A percentile compares a stretch with the other conserved stretches of the same genome.
Evolutionary conservation across 2,888 invertebrate genomes (phyloP).

Genomic region (Vesta saturnalis): DNA sequence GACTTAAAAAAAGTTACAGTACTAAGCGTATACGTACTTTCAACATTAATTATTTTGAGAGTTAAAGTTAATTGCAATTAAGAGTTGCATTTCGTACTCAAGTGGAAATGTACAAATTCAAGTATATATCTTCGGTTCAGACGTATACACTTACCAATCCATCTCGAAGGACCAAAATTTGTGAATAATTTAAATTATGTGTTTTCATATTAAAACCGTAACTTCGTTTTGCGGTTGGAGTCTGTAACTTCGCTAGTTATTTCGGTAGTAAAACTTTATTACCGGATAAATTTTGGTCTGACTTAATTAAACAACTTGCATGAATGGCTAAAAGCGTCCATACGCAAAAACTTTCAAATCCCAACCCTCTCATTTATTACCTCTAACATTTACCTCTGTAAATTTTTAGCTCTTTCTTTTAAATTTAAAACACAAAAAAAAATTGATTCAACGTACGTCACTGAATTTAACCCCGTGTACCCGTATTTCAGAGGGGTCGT

Average conservation of each 20-base stretch:
- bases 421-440: no score
- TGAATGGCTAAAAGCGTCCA: not conserved
- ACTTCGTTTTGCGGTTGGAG: no score
- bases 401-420: no score
- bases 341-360: not conserved
- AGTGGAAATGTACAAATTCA: slow-evolving; percentile 10
- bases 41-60: slow-evolving; percentile 11
- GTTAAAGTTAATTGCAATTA: slow-evolving; percentile 14
- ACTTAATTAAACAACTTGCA: slow-evolving; percentile 19
- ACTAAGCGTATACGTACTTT: not conserved
- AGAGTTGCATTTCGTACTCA: slow-evolving; percentile 12
- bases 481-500: slow-evolving; percentile 49
- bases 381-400: no score
- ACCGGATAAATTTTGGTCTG: slow-evolving; percentile 11
- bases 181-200: not conserved
- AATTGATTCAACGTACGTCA: slow-evolving; percentile 6
- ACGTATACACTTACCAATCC: no score
- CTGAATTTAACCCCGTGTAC: slow-evolving; percentile 20
- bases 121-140: not conserved
- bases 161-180: not conserved
- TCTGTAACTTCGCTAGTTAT: not conserved
- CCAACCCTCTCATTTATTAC: not conserved
- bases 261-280: slow-evolving; percentile 21
- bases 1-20: not conserved
- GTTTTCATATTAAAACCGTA: no score